Evolutionary conservation across 1,140 invertebrate genomes (phyloP), one percentile per base, ranked within the genome.

Genomic region (Procambarus clarkii): DNA sequence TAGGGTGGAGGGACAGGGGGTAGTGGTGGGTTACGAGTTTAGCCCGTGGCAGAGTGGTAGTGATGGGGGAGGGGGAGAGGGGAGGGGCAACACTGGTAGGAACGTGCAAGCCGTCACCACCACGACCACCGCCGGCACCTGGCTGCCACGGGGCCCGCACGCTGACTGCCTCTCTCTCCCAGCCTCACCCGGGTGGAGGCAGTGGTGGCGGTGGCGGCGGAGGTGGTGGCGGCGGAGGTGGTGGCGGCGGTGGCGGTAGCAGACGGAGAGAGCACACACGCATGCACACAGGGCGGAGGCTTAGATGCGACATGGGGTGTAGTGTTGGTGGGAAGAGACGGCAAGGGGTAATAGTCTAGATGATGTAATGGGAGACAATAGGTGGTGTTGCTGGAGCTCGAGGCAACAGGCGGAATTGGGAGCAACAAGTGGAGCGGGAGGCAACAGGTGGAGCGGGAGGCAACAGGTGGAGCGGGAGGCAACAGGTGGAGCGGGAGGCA

Each of bases 111-210:
- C 34, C 34, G 34, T 34, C 34, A 34, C 34, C 34, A 18, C 64
- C 64, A 69, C 64, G 11, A 69, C 64, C 64, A 69, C n/a, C 69
- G 69, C n/a, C 69, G 69, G 69, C 69, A 74, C 69, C 69, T 74
- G 69, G 69, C 69, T 74, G 69, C 69, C 69, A 74, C 69, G n/a
- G n/a, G 69, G 69, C 69, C 69, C 69, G 69, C n/a, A 74, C 69
- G 69, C 69, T 74, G 69, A 74, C 69, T 74, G 69, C n/a, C 69
- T 74, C n/a, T 11, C 24, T 74, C n/a, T 24, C 69, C 69, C 69
- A 8, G 69, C 69, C 69, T 74, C 69, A 74, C 69, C 69, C 69
- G 69, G 69, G n/a, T 24, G 69, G 69, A n/a, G 69, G 69, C 15
- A 34, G 34, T 21, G 24, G 69, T 74, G 69, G 69, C 24, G 69